Evolutionary conservation across 2,113 vertebrate genomes (phyloP).

Genomic region (Parotia lawesii): DNA sequence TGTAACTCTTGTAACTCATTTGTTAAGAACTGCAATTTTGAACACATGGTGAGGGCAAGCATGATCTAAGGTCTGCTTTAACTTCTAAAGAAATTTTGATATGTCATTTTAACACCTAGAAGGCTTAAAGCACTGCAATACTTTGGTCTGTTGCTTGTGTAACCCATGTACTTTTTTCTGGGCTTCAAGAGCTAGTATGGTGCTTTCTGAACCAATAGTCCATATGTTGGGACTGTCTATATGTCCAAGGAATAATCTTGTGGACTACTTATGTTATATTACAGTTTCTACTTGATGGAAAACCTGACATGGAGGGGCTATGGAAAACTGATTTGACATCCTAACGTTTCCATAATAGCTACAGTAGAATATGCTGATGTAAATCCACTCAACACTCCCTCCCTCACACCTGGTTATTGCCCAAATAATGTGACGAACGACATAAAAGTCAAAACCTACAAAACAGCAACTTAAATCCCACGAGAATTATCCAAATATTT

Average conservation of each 20-base stretch:
- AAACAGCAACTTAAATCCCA: background rate
- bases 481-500: background rate
- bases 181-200: background rate
- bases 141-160: background rate
- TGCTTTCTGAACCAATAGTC: background rate
- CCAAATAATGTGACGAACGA: background rate
- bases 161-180: background rate
- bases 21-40: background rate
- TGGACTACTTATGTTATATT: background rate
- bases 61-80: background rate
- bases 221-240: background rate
- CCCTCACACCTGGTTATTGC: background rate
- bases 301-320: background rate
- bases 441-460: background rate
- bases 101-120: background rate
- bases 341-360: background rate
- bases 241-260: background rate
- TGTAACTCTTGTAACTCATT: background rate
- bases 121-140: background rate
- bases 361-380: background rate
- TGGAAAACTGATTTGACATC: background rate
- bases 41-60: background rate
- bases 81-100: background rate
- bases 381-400: background rate
- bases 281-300: background rate